phyloP scores from a whole-genome alignment of 2,888 invertebrate species.

The Globia sparganii region DNA sequence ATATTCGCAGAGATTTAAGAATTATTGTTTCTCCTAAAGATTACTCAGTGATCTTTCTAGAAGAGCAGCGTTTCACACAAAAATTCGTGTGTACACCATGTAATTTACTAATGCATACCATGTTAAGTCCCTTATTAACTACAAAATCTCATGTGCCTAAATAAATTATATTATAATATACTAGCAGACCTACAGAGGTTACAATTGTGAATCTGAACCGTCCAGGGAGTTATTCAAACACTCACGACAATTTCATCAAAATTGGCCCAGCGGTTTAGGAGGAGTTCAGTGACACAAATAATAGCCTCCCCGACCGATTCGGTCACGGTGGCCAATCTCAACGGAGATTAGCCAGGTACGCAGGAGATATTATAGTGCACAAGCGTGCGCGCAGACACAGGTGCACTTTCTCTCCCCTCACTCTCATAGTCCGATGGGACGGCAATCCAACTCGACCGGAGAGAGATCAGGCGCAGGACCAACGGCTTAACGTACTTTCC shows the following conservation, averaged over 20 bases:
- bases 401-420: too few relatives aligned
- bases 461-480: too few relatives aligned
- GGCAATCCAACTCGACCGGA: too few relatives aligned
- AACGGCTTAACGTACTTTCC: too few relatives aligned
- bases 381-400: too few relatives aligned
- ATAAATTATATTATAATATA: neutral
- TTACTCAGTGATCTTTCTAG: neutral
- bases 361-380: too few relatives aligned
- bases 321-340: too few relatives aligned
- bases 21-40: neutral
- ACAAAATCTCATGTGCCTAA: neutral
- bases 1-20: slow-evolving; percentile 8
- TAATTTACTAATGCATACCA: neutral
- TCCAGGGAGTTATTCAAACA: neutral
- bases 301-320: too few relatives aligned
- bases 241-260: neutral
- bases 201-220: neutral
- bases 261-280: neutral
- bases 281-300: neutral
- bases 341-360: too few relatives aligned
- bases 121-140: neutral
- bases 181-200: neutral
- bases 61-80: neutral
- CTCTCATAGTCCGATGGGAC: too few relatives aligned
- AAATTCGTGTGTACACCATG: neutral